Base-by-base conservation (phyloP, 2,113 vertebrate genomes). In the Scopus umbretta region DNA sequence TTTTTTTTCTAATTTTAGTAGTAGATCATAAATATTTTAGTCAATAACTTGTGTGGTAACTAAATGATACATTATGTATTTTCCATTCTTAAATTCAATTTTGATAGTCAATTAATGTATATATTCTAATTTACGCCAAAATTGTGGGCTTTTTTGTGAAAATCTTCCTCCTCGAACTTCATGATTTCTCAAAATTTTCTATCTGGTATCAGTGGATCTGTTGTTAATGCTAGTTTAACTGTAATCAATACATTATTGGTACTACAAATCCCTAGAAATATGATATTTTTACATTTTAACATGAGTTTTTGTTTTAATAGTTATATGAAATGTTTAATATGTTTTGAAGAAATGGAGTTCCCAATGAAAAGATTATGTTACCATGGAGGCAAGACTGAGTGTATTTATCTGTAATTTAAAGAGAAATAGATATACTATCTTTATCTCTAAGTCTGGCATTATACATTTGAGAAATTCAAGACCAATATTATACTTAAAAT, bases 101-200 rank as follows among this genome's bases (percentile, higher is more conserved):
- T 65, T 47, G 6, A 36, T 58, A 81, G 66, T 52, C 5, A 45
- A 18, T n/a, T 62, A 30, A 43, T 32, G 3, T 25, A 21, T 11
- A 15, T 82, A 38, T 85, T 75, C 32, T 73, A 56, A 56, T 63
- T 53, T 38, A 30, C 4, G 52, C 5, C 13, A n/a, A 87, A 87
- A 34, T 5, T 29, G 1, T 52, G 25, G 16, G 6, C 0, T 16
- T 27, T 86, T 74, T 52, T 22, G 15, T 59, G 26, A 82, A 74
- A 38, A 1, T 1, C 4, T 34, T 36, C 6, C 4, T 10, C 9
- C 4, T 5, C 2, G 7, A 53, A 36, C 20, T 40, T 62, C 40
- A 42, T 42, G 30, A 36, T 83, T 80, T 90, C 38, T 30, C 16
- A 29, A 26, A 79, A 76, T 43, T 80, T 42, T 80, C 1, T 53